These are phyloP conservation scores for Scatophagus argus DNA, from an alignment of 2,113 vertebrate genomes.

Conservation along the genomic window DNA sequence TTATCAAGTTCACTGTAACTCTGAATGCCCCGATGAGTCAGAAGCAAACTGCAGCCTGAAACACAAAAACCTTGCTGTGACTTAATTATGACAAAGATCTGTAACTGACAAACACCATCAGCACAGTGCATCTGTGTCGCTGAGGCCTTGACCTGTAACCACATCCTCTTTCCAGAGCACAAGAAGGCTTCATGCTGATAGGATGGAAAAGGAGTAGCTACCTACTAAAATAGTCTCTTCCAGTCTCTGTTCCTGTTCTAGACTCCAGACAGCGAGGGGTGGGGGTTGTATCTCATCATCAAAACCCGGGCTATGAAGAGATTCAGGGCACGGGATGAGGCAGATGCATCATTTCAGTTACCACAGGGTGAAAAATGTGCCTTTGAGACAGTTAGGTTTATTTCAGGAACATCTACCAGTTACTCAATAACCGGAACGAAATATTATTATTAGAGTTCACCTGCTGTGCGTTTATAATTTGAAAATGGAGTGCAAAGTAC, in stretches of 20 bases:
- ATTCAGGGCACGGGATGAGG: slow-evolving; percentile 21
- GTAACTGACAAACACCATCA: slow-evolving; percentile 68
- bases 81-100: slow-evolving; percentile 66
- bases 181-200: slow-evolving; percentile 67
- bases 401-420: background rate
- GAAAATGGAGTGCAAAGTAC: slow-evolving; percentile 19
- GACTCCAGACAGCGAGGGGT: slow-evolving; percentile 38
- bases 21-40: slow-evolving; percentile 53
- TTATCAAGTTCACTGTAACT: background rate
- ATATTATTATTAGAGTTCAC: slow-evolving; percentile 6
- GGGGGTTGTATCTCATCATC: slow-evolving; percentile 30
- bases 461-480: slow-evolving; percentile 36
- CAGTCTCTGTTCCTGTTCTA: slow-evolving; percentile 77
- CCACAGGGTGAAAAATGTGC: background rate
- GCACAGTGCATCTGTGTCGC: slow-evolving; percentile 49
- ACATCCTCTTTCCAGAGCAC: slow-evolving; percentile 81
- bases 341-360: slow-evolving; percentile 4
- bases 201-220: slow-evolving; percentile 74
- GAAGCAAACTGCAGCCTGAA: slow-evolving; percentile 40
- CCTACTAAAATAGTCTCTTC: slow-evolving; percentile 77
- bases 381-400: background rate
- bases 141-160: slow-evolving; percentile 74
- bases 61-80: slow-evolving; percentile 35
- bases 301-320: slow-evolving; percentile 6
- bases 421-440: background rate